Conservation (phyloP, 1,140 invertebrate genomes). For the Ooceraea biroi region DNA sequence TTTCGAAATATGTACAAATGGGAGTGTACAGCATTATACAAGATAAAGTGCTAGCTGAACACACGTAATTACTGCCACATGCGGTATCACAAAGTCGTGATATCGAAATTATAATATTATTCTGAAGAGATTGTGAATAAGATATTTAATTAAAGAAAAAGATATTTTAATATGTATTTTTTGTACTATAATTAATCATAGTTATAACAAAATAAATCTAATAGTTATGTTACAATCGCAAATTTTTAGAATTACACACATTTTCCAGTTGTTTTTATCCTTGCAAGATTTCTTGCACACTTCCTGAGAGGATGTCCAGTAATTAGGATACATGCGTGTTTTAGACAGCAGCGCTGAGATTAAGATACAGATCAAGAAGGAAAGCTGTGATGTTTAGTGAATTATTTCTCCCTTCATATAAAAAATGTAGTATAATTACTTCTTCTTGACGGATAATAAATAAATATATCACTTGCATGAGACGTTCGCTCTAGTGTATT, state of each 20-base stretch:
- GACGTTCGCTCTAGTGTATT: slow-evolving; percentile 27
- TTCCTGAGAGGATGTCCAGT: slow-evolving; percentile 77
- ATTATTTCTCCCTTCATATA: slow-evolving; percentile 6
- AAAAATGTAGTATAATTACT: not conserved
- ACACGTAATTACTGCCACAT: too few relatives aligned
- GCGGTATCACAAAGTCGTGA: too few relatives aligned
- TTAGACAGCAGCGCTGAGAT: not conserved
- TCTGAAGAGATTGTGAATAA: too few relatives aligned
- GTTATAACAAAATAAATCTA: not conserved
- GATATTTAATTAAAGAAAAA: too few relatives aligned
- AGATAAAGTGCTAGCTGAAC: too few relatives aligned
- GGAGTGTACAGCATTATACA: too few relatives aligned
- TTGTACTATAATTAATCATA: too few relatives aligned
- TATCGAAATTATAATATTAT: too few relatives aligned
- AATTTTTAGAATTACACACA: not conserved
- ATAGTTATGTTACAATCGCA: slow-evolving; percentile 1
- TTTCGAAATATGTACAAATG: too few relatives aligned
- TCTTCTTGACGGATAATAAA: not conserved
- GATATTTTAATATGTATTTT: too few relatives aligned
- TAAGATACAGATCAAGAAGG: not conserved
- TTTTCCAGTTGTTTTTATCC: not conserved
- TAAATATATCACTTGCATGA: not conserved
- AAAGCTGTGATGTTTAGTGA: slow-evolving; percentile 14
- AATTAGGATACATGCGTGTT: not conserved
- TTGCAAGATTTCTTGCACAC: not conserved